Percentiles rank a stretch among this genome's conserved stretches.
Conservation (phyloP, 2,113 vertebrate species). For the Paramisgurnus dabryanus region DNA sequence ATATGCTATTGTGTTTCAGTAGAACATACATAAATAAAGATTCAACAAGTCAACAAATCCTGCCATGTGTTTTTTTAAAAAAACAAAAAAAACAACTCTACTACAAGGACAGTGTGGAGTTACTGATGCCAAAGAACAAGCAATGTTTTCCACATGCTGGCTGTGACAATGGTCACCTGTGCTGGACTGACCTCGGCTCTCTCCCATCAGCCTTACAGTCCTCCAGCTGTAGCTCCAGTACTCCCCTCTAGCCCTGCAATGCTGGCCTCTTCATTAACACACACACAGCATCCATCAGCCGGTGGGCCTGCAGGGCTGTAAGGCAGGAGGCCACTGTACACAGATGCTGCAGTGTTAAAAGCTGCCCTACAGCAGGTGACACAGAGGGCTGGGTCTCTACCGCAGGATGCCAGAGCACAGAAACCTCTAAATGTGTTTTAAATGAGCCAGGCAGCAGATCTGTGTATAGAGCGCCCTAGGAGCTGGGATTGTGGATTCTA, state of each 20-base stretch:
- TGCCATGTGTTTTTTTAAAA: too few relatives aligned
- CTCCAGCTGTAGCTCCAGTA: constrained; percentile 58
- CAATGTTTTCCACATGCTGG: constrained; percentile 10
- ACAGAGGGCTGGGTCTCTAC: neutral
- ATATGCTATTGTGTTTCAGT: too few relatives aligned
- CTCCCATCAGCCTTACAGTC: constrained; percentile 29
- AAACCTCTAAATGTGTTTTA: constrained; percentile 30
- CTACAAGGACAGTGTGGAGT: constrained; percentile 18
- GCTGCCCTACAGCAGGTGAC: constrained; percentile 25
- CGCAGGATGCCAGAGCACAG: constrained; percentile 10
- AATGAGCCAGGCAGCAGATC: constrained; percentile 16
- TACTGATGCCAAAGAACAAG: constrained; percentile 10
- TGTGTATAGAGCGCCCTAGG: neutral
- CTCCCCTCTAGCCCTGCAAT: constrained; percentile 35
- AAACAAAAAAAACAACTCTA: constrained; percentile 4
- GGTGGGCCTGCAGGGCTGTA: constrained; percentile 9
- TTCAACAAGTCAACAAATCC: too few relatives aligned
- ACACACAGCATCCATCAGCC: constrained; percentile 53
- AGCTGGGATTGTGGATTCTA: neutral
- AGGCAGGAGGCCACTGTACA: constrained; percentile 39
- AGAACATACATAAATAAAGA: too few relatives aligned
- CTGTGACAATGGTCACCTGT: constrained; percentile 53
- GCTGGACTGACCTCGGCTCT: constrained; percentile 50
- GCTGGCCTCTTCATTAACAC: constrained; percentile 59
- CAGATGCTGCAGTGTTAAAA: constrained; percentile 47